phyloP scores from a whole-genome alignment of 2,113 vertebrate genomes.

The Corythoichthys intestinalis region DNA sequence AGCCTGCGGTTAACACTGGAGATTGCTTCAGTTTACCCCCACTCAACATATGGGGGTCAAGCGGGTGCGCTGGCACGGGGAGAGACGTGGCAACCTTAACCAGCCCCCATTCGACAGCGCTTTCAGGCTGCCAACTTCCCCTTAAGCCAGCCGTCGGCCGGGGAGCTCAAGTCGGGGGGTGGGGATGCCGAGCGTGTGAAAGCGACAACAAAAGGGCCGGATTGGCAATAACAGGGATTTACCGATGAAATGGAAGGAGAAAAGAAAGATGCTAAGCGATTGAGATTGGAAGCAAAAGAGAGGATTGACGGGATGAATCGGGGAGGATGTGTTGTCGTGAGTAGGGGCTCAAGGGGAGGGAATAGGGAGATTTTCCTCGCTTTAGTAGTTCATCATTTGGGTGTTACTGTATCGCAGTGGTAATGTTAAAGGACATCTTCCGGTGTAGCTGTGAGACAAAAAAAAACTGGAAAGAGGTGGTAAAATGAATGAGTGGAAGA shows the following conservation, averaged over 20 bases:
- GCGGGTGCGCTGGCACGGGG: conserved; percentile 36
- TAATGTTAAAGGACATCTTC: conserved; percentile 18
- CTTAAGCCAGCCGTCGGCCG: conserved; percentile 35
- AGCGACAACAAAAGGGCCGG: conserved; percentile 27
- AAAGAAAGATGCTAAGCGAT: conserved; percentile 25
- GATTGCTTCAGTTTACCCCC: conserved; percentile 29
- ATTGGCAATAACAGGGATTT: conserved; percentile 49
- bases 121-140: conserved; percentile 53
- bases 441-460: conserved; percentile 9
- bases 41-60: conserved; percentile 67
- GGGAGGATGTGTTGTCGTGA: conserved; percentile 34
- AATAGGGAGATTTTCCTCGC: conserved; percentile 7
- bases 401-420: conserved; percentile 41
- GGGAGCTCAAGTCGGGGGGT: conserved; percentile 35
- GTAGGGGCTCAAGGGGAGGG: conserved; percentile 5
- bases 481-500: neutral
- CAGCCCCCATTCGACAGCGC: conserved; percentile 28
- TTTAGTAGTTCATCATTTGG: conserved; percentile 9
- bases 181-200: conserved; percentile 14
- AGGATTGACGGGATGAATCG: conserved; percentile 40
- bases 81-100: conserved; percentile 45
- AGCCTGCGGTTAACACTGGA: conserved; percentile 29
- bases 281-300: conserved; percentile 34
- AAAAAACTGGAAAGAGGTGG: too few relatives aligned
- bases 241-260: conserved; percentile 36